A percentile compares a stretch with the other conserved stretches of the same genome.
phyloP scores from a whole-genome alignment of 2,888 invertebrate genomes.

The Agrochola circellaris region DNA sequence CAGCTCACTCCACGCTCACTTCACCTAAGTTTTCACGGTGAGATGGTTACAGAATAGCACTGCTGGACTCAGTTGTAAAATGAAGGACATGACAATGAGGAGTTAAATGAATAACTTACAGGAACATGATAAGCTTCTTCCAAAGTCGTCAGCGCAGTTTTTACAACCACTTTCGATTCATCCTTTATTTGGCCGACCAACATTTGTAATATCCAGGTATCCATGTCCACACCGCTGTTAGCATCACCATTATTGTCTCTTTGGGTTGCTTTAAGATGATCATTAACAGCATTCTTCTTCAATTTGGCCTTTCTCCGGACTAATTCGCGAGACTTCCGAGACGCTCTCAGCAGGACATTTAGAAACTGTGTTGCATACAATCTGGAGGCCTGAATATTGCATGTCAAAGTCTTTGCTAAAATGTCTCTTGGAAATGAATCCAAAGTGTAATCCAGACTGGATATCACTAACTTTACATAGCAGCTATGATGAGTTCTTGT shows the following conservation, averaged over 20 bases:
- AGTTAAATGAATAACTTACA: constrained; percentile 83
- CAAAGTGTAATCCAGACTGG: constrained; percentile 96
- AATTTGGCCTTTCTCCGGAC: constrained; percentile 85
- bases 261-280: constrained; percentile 76
- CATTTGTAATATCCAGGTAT: constrained; percentile 96
- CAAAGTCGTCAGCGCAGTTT: constrained; percentile 95
- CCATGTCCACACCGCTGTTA: constrained; percentile 91
- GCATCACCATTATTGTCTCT: constrained; percentile 76
- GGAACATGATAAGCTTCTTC: constrained; percentile 98
- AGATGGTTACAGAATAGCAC: too few species aligned
- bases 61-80: too few species aligned
- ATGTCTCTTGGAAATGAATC: constrained; percentile 93
- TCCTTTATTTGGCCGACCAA: constrained; percentile 96
- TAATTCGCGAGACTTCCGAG: constrained; percentile 86
- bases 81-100: too few species aligned
- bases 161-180: constrained; percentile 94
- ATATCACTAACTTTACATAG: constrained; percentile 98
- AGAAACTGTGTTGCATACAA: constrained; percentile 98
- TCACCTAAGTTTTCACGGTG: too few species aligned
- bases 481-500: constrained; percentile 96
- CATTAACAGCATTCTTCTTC: constrained; percentile 81
- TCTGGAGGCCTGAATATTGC: constrained; percentile 90
- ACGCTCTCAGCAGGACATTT: constrained; percentile 95
- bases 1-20: too few species aligned
- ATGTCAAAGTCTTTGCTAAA: constrained; percentile 90